Conservation (phyloP, 2,888 invertebrate species). For the Acleris literana region DNA sequence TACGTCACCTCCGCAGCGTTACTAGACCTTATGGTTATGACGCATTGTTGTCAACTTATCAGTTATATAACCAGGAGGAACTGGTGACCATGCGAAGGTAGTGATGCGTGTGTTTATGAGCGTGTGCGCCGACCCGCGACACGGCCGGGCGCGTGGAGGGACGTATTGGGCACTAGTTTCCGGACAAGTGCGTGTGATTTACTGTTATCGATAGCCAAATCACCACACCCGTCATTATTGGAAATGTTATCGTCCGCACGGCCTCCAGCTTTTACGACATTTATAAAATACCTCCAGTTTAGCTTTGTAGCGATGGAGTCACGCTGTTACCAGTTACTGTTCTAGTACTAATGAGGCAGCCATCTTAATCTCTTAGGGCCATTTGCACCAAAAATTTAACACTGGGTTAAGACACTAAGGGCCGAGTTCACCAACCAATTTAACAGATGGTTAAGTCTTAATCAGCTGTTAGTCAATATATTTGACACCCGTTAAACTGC, state of each 20-base stretch:
- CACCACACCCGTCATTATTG: slow-evolving; percentile 34
- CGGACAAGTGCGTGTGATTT: slow-evolving; percentile 48
- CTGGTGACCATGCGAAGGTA: slow-evolving; percentile 37
- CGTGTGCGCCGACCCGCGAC: slow-evolving; percentile 44
- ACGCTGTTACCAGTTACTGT: no score
- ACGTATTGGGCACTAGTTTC: slow-evolving; percentile 20
- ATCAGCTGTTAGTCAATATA: no score
- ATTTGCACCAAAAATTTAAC: no score
- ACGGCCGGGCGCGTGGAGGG: slow-evolving; percentile 12
- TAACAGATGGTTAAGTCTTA: no score
- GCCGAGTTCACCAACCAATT: no score
- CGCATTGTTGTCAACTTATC: slow-evolving; percentile 19
- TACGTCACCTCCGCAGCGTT: slow-evolving; percentile 5
- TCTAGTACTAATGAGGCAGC: no score
- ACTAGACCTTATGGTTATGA: slow-evolving; percentile 25
- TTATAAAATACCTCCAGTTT: neutral
- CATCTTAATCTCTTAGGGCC: no score
- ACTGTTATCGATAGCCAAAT: slow-evolving; percentile 35
- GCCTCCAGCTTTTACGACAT: slow-evolving; percentile 13
- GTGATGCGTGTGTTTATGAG: slow-evolving; percentile 49
- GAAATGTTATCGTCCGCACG: slow-evolving; percentile 31
- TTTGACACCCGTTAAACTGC: no score
- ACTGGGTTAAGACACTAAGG: no score
- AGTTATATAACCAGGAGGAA: slow-evolving; percentile 20
- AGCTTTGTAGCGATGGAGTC: no score